Evolutionary conservation across 2,113 vertebrate genomes (phyloP), one percentile per base, ranked within the genome.

Genomic region (Brachypodius melanocephalos): DNA sequence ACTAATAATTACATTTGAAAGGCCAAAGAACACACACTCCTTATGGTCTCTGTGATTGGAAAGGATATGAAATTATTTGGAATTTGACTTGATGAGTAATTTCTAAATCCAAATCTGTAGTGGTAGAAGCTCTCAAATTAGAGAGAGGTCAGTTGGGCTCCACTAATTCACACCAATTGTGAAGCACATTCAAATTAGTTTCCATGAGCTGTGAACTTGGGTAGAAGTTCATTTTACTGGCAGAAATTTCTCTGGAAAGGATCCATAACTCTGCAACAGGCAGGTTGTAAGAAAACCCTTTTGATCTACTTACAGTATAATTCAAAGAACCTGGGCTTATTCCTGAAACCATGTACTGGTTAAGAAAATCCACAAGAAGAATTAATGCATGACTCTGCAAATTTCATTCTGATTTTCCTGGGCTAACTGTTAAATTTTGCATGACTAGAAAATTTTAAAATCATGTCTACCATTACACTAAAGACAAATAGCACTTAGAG

Each of bases 101-200:
- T 94, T 88, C 45, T 79, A 66, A 94, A 93, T 77, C 88, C 54
- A 94, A 90, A 94, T 93, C 36, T 68, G 38, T 21, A 58, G 46
- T 88, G 66, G 28, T 65, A 81, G 69, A 74, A 76, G 42, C 36
- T 65, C 52, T 93, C 75, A 79, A 61, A 83, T 93, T 65, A 76
- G 25, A 49, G 8, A 42, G 52, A 90, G 85, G 90, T 90, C 90
- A 88, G 40, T 62, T 67, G 71, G 38, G 52, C 31, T 91, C 45
- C 16, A 12, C 58, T 93, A 75, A 79, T 79, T 90, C 75, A 49
- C 36, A 67, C 32, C n/a, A 36, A 5, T 46, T 28, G 29, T 26
- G 90, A 84, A 72, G 46, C 20, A 68, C 38, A 42, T 72, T 62
- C 46, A 73, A 69, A 90, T 85, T 61, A 72, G 52, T 42, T 91